These are phyloP conservation scores for Romanomermis culicivorax DNA, from an alignment of 2,888 invertebrate species.

Conservation along the genomic window DNA sequence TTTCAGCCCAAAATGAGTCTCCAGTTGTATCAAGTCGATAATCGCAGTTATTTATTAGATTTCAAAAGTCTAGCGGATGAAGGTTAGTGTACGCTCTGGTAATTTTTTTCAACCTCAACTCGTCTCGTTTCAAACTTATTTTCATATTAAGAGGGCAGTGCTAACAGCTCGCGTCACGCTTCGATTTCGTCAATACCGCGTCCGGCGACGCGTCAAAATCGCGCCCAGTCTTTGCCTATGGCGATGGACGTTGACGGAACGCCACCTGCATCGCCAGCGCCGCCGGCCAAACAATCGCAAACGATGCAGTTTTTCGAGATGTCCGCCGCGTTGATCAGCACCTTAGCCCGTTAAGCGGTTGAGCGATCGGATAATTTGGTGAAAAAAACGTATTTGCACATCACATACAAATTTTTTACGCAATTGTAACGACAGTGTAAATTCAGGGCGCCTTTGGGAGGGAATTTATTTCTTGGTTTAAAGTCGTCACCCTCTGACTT, in stretches of 20 bases:
- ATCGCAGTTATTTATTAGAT: constrained; percentile 85
- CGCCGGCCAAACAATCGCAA: constrained; percentile 43
- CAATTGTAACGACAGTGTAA: too few relatives aligned
- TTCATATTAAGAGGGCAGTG: constrained; percentile 16
- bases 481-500: too few relatives aligned
- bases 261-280: constrained; percentile 20
- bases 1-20: constrained; percentile 64
- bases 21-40: constrained; percentile 95
- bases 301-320: constrained; percentile 99
- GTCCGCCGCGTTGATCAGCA: constrained; percentile 94
- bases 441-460: too few relatives aligned
- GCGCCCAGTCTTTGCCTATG: constrained; percentile 24
- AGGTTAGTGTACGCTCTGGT: constrained; percentile 21
- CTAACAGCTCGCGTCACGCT: constrained; percentile 22
- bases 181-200: constrained; percentile 22
- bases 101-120: neutral
- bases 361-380: neutral
- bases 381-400: too few relatives aligned
- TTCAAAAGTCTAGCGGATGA: constrained; percentile 57
- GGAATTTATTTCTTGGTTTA: too few relatives aligned
- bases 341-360: constrained; percentile 55
- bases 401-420: too few relatives aligned
- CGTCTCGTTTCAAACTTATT: neutral
- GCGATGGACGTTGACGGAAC: constrained; percentile 17
- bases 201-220: constrained; percentile 18